Evolutionary conservation across 2,888 invertebrate species (phyloP), one percentile per base, ranked within the genome.

Genomic region (Lumbricus terrestris): DNA sequence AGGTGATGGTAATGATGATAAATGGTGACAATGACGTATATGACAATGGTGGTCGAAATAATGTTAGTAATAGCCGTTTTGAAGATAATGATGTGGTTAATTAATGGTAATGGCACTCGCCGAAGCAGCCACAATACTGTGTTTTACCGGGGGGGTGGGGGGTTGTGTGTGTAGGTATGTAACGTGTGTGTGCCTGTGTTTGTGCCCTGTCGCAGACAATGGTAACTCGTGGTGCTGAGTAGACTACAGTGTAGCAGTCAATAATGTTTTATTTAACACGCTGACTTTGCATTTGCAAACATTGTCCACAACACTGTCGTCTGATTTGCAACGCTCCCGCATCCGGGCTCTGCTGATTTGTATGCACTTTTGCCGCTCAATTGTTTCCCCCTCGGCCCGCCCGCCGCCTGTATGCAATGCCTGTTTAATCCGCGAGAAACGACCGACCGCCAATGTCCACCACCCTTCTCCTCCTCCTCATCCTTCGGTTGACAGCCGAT

Each of bases 401-500:
- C 69, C n/a, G 29, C 69, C n/a, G 29, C 29, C n/a, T 69, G 69
- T 1, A n/a, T n/a, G 8, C 69, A n/a, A 29, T n/a, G n/a, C n/a
- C 69, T 29, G 69, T 69, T 69, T n/a, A 69, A 69, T n/a, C n/a
- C 11, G 69, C n/a, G 69, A 69, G 13, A n/a, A 23, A 69, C 13
- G 69, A n/a, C 13, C 13, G 69, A 6, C 69, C n/a, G n/a, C n/a
- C 69, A 5, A n/a, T n/a, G n/a, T 69, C 69, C 8, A 47, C 47
- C 47, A 8, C 40, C 40, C 15, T 40, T 15, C 8, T 6, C 15
- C 40, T 40, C 8, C 15, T 40, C 15, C 40, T 6, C 11, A 29
- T 69, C 69, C 69, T 69, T 69, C 69, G 69, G n/a, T 69, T 69
- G 69, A 69, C 69, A n/a, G n/a, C n/a, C 69, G n/a, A 69, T 69